These are phyloP conservation scores for Eurytoma adleriae DNA, from an alignment of 2,888 invertebrate genomes.

Conservation along the genomic window DNA sequence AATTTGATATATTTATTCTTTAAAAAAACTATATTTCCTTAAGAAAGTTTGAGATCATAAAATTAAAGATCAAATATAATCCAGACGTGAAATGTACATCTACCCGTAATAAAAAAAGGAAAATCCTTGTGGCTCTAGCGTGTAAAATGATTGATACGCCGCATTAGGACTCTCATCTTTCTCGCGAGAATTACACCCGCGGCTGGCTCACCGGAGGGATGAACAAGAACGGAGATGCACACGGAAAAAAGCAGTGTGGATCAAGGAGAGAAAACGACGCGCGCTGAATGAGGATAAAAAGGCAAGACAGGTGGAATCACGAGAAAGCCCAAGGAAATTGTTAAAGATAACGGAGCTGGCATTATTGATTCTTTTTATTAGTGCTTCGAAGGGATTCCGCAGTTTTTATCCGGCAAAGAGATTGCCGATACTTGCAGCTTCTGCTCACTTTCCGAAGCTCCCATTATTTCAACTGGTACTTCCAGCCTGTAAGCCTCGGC, in stretches of 20 bases:
- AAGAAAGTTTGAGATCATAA: no score
- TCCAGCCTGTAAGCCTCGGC: no score
- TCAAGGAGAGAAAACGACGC: neutral
- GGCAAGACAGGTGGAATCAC: neutral
- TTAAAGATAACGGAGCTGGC: neutral
- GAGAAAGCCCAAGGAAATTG: neutral
- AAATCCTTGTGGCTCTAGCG: neutral
- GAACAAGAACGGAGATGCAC: constrained; percentile 25
- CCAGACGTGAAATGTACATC: no score
- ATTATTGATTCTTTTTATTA: constrained; percentile 39
- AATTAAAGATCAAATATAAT: no score
- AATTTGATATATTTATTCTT: no score
- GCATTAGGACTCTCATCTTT: constrained; percentile 21
- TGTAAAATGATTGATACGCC: constrained; percentile 25
- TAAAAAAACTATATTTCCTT: no score
- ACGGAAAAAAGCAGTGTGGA: constrained; percentile 10
- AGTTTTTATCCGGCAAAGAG: constrained; percentile 2
- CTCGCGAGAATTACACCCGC: constrained; percentile 3
- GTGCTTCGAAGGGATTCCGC: neutral
- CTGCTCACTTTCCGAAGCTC: neutral
- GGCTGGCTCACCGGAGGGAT: neutral
- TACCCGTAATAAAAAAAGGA: neutral
- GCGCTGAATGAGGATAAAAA: neutral
- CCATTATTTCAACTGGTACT: no score
- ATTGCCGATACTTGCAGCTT: constrained; percentile 20